phyloP scores from a whole-genome alignment of 2,113 vertebrate species.

The Talpa occidentalis region DNA sequence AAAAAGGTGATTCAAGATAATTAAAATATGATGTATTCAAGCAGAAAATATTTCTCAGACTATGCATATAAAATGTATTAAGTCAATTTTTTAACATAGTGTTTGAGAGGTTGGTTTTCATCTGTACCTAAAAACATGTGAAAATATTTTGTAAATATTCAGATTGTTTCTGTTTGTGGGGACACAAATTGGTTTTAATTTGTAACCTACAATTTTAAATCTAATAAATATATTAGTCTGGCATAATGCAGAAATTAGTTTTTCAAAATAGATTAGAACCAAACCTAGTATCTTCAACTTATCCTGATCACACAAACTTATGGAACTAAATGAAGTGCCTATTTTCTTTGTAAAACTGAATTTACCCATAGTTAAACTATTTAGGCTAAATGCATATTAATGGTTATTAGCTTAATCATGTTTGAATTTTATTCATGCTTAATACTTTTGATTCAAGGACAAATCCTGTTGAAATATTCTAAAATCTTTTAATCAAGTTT shows the following conservation, averaged over 20 bases:
- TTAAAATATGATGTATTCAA: conserved; percentile 40
- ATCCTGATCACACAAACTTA: conserved; percentile 1
- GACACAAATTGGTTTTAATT: conserved; percentile 32
- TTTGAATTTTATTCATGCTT: conserved; percentile 39
- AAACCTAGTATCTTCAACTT: background rate
- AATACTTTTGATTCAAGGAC: conserved; percentile 46
- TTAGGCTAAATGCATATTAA: conserved; percentile 20
- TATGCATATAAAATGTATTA: background rate
- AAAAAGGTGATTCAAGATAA: conserved; percentile 24
- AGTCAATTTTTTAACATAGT: background rate
- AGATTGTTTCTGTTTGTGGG: conserved; percentile 27
- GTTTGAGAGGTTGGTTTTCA: conserved; percentile 30
- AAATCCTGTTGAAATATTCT: conserved; percentile 6
- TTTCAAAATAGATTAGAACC: conserved; percentile 48
- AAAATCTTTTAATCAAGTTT: conserved; percentile 15
- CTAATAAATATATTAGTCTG: background rate
- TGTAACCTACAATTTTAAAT: conserved; percentile 49
- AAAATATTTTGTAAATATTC: conserved; percentile 41
- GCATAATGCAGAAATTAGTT: conserved; percentile 10
- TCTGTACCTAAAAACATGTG: conserved; percentile 26
- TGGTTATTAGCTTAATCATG: conserved; percentile 10
- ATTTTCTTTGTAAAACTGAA: background rate
- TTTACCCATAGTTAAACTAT: conserved; percentile 24
- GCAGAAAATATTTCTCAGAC: conserved; percentile 43
- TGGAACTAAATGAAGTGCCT: background rate